These are phyloP conservation scores for Felis chaus DNA, from an alignment of 2,113 vertebrate genomes.

Conservation along the genomic window DNA sequence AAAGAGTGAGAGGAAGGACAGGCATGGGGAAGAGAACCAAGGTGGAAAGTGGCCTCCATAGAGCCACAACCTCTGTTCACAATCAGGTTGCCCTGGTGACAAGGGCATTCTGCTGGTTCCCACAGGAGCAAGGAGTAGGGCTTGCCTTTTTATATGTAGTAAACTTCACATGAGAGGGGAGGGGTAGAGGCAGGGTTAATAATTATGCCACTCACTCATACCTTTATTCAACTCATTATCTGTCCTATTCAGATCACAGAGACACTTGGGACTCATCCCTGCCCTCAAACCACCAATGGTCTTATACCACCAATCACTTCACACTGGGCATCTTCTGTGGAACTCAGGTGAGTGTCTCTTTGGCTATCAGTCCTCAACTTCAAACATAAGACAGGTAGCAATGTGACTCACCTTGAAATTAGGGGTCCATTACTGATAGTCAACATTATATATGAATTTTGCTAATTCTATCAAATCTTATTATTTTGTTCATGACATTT, in stretches of 20 bases:
- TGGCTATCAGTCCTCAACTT: background rate
- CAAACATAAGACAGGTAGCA: background rate
- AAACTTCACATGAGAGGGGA: background rate
- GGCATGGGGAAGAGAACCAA: background rate
- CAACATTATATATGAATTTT: background rate
- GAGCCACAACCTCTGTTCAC: constrained; percentile 16
- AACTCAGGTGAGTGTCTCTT: background rate
- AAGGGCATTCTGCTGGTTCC: background rate
- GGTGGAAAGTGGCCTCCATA: background rate
- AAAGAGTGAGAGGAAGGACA: background rate
- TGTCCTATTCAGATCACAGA: background rate
- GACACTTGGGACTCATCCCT: background rate
- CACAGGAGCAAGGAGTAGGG: background rate
- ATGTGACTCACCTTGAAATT: background rate
- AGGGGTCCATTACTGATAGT: background rate
- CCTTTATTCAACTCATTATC: background rate
- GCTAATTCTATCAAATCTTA: background rate
- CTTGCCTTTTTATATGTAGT: background rate
- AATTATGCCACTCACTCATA: background rate
- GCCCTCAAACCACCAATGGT: background rate
- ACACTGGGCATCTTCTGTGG: background rate
- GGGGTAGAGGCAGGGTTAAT: background rate
- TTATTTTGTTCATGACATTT: constrained; percentile 58
- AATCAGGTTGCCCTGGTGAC: constrained; percentile 38
- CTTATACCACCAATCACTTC: background rate